Conservation (phyloP, 2,113 vertebrate species). For the Sinosuthora webbiana region DNA sequence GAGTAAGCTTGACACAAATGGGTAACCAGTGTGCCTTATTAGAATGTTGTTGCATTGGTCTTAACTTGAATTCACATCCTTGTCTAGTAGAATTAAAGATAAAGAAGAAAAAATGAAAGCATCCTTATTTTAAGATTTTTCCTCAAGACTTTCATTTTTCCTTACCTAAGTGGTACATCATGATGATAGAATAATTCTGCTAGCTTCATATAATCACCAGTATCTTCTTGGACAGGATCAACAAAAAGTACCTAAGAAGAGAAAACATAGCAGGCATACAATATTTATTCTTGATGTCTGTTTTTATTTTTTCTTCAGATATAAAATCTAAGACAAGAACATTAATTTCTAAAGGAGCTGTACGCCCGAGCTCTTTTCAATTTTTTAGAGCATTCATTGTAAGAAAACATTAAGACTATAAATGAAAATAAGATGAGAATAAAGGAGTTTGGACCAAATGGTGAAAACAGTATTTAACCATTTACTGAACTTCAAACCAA, state of each 20-base stretch:
- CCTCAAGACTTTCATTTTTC: neutral
- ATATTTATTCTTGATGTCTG: neutral
- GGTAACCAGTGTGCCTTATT: neutral
- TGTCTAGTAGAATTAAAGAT: neutral
- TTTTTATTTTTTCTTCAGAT: neutral
- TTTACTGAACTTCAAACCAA: neutral
- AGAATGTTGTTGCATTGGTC: neutral
- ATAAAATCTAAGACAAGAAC: neutral
- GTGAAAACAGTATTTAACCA: neutral
- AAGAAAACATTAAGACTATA: neutral
- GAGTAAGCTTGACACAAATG: neutral
- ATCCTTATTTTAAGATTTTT: neutral
- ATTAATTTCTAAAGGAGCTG: neutral
- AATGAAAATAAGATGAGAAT: conserved; percentile 14
- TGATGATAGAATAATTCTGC: conserved; percentile 87
- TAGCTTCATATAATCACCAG: conserved; percentile 84
- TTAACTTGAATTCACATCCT: neutral
- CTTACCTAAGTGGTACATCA: conserved; percentile 89
- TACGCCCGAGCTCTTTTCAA: neutral
- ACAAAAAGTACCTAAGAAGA: conserved; percentile 87
- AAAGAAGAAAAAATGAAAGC: neutral
- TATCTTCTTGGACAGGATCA: conserved; percentile 85
- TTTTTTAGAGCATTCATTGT: neutral
- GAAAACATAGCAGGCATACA: neutral
- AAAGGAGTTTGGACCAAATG: conserved; percentile 30